Base-by-base conservation (phyloP, 1,140 invertebrate genomes). In the Papilio xuthus region DNA sequence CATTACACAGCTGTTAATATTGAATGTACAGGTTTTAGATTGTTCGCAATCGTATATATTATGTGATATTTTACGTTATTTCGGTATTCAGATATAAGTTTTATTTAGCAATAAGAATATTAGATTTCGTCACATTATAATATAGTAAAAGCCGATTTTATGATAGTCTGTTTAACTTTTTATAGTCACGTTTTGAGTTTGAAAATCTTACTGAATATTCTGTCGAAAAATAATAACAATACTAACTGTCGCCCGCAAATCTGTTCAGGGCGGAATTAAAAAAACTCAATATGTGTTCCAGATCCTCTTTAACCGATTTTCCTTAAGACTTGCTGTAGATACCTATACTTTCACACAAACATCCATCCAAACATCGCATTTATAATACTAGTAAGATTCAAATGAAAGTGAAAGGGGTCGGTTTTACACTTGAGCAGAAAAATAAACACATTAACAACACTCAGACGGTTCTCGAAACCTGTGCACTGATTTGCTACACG, bases 1-100 rank as follows among this genome's bases (percentile, higher is more conserved):
- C 82, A 89, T 73, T 87, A 86, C 88, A 89, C 90, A 92, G 88
- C 89, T 92, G 90, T 83, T 80, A 76, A 78, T 77, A 23, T 74
- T 86, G 81, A 89, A 88, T 89, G 84, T 74, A 77, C 87, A 90
- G 86, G 89, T 90, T 88, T 32, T 84, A 77, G 10, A 80, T 81
- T 81, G 69, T 78, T 74, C 42, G 10, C 50, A 72, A 71, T 78
- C 74, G 15, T 44, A 13, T 53, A 53, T 18, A 53, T n/a, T n/a
- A n/a, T 53, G 18, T n/a, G 18, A 20, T 53, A 53, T 53, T 53
- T 53, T 50, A 44, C 8, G 50, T 18, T 53, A 8, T n/a, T 53
- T 20, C 18, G 4, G 18, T 53, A 53, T 53, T 53, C 0, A 44
- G 15, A n/a, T 50, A 50, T 18, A 50, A 6, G 32, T 37, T 37